A percentile compares a stretch with the other conserved stretches of the same genome.
Conservation (phyloP, 2,797 vertebrate species). For the Onychomys arenicola region DNA sequence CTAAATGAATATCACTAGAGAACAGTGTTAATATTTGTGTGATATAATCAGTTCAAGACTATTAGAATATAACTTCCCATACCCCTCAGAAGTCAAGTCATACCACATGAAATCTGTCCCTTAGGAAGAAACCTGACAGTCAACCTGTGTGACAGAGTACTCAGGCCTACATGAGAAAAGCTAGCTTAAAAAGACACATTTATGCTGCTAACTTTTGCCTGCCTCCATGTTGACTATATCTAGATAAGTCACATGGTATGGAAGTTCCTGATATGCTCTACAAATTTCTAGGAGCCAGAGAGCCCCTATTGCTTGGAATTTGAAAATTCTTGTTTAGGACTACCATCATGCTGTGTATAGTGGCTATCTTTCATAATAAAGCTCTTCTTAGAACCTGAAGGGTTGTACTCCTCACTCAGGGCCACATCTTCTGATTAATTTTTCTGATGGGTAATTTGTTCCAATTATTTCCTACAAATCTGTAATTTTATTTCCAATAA, state of each 20-base stretch:
- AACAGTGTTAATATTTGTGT: not conserved
- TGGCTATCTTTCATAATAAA: not conserved
- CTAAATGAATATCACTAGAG: not conserved
- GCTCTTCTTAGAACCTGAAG: not conserved
- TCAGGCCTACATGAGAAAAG: too few relatives aligned
- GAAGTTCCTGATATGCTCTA: not conserved
- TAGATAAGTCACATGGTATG: too few relatives aligned
- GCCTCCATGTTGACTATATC: too few relatives aligned
- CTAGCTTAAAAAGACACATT: too few relatives aligned
- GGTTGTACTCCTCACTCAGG: not conserved
- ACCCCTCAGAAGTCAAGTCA: too few relatives aligned
- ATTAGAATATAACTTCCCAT: not conserved
- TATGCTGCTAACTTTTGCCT: too few relatives aligned
- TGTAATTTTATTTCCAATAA: not conserved
- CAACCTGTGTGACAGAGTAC: too few relatives aligned
- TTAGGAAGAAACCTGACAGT: too few relatives aligned
- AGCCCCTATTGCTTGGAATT: not conserved
- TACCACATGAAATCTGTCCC: too few relatives aligned
- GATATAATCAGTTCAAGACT: conserved; percentile 35
- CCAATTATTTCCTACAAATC: not conserved
- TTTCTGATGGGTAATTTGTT: not conserved
- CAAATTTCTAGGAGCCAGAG: not conserved
- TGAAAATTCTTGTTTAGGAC: not conserved
- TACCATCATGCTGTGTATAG: not conserved
- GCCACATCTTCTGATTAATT: not conserved